Percentiles rank a stretch among this genome's conserved stretches.
Evolutionary conservation across 2,113 vertebrate genomes (phyloP).

Genomic region (Daubentonia madagascariensis): DNA sequence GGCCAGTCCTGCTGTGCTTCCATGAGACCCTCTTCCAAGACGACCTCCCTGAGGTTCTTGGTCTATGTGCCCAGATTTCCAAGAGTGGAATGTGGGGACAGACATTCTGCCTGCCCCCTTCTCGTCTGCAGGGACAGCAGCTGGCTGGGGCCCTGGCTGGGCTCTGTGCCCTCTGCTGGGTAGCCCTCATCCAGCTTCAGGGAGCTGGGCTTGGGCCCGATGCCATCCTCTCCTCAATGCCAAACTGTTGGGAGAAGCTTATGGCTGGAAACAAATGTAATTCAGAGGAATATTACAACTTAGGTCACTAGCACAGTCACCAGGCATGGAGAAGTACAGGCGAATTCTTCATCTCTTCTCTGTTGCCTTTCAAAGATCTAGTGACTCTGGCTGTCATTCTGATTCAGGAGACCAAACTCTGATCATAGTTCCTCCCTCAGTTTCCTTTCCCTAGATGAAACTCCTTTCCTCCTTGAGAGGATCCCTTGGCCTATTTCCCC

Average conservation of each 20-base stretch:
- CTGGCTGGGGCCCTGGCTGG: not conserved
- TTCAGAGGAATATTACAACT: conserved; percentile 60
- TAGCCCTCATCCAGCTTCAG: not conserved
- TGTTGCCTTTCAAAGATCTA: conserved; percentile 61
- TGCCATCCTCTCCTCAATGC: not conserved
- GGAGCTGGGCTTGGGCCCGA: not conserved
- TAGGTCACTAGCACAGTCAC: not conserved
- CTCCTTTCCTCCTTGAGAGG: not conserved
- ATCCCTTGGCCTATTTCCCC: conserved; percentile 20
- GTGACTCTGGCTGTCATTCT: conserved; percentile 57
- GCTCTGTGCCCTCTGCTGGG: not conserved
- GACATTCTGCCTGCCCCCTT: not conserved
- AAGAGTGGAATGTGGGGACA: not conserved
- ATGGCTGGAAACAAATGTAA: conserved; percentile 43
- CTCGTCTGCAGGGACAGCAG: not conserved
- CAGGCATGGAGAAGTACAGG: conserved; percentile 11
- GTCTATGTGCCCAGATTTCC: not conserved
- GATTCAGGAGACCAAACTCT: conserved; percentile 63
- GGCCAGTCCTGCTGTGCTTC: not conserved
- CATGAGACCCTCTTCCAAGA: not conserved
- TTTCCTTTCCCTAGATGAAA: conserved; percentile 45
- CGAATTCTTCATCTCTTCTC: conserved; percentile 45
- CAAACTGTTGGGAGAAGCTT: conserved; percentile 32
- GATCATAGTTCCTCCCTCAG: conserved; percentile 67
- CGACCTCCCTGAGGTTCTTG: not conserved